Evolutionary conservation across 2,113 vertebrate genomes (phyloP), one percentile per base, ranked within the genome.

Genomic region (Erythrocebus patas): DNA sequence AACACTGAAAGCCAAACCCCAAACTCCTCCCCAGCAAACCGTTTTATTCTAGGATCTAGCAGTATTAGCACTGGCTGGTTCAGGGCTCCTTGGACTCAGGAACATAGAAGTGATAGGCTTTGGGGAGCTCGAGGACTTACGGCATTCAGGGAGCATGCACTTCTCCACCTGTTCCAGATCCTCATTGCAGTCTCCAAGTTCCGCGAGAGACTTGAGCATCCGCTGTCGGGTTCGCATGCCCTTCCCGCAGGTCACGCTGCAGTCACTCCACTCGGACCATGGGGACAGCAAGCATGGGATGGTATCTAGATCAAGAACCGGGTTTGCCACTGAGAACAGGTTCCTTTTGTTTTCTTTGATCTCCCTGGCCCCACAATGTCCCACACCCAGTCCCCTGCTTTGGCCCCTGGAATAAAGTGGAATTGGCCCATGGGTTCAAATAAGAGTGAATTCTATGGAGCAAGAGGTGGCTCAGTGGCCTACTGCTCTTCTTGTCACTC

Each of bases 191-290:
- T 99, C 99, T 43, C 99, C 99, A 2, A 99, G 99, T 98, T 99
- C 99, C 6, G 99, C 99, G 0, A 99, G 99, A 72, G 99, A 99
- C 98, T 99, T 99, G 57, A 99, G 99, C 98, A 99, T 99, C 76
- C 99, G 99, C 87, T 99, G 99, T 30, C 99, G 98, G 27, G 99
- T 99, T 64, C 99, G 97, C 97, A 98, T 97, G 45, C 99, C 99
- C 95, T 99, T 99, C 59, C 99, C 99, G 16, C 99, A 99, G 0
- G 99, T 99, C 32, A 99, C 99, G 0, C 99, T 99, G 98, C 99
- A 99, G 98, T 99, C 99, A 0, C 99, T 99, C 99, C 99, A 99
- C 90, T 99, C 99, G 2, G 99, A 99, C 99, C 99, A 99, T 0
- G 99, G 99, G 25, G 99, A 99, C 93, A 99, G 98, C 97, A 99